phyloP scores from a whole-genome alignment of 2,888 invertebrate species.

The Lepeophtheirus nordmannii region DNA sequence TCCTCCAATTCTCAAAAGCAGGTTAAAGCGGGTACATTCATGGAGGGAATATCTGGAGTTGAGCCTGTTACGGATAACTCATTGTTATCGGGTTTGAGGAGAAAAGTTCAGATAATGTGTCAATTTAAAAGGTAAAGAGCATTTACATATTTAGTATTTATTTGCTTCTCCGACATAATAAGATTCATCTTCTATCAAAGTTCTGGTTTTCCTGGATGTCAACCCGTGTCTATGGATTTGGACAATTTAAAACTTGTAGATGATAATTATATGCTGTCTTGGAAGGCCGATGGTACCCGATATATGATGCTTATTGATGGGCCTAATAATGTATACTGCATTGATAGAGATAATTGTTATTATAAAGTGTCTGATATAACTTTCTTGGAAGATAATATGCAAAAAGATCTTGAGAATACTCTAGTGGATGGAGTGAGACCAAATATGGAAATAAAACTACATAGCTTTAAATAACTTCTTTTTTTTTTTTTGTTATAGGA shows the following conservation, averaged over 20 bases:
- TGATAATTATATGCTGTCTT: conserved; percentile 85
- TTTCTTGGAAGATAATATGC: conserved; percentile 60
- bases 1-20: conserved; percentile 16
- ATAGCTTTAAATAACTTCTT: no score
- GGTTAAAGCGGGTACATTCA: conserved; percentile 43
- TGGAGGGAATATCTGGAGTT: conserved; percentile 72
- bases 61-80: conserved; percentile 48
- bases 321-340: conserved; percentile 67
- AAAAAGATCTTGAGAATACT: conserved; percentile 57
- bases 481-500: conserved; percentile 39
- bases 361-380: conserved; percentile 64
- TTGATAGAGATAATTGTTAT: conserved; percentile 86
- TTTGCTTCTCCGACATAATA: no score
- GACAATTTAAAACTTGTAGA: conserved; percentile 58
- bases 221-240: conserved; percentile 89
- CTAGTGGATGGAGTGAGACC: conserved; percentile 72
- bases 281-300: conserved; percentile 97
- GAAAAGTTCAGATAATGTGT: conserved; percentile 60
- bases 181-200: conserved; percentile 28
- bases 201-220: conserved; percentile 82
- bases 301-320: conserved; percentile 93
- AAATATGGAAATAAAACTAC: neutral
- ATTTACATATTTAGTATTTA: neutral
- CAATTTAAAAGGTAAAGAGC: conserved; percentile 47
- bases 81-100: conserved; percentile 50